These are phyloP conservation scores for Taenaris catops DNA, from an alignment of 2,888 invertebrate species.

Conservation along the genomic window DNA sequence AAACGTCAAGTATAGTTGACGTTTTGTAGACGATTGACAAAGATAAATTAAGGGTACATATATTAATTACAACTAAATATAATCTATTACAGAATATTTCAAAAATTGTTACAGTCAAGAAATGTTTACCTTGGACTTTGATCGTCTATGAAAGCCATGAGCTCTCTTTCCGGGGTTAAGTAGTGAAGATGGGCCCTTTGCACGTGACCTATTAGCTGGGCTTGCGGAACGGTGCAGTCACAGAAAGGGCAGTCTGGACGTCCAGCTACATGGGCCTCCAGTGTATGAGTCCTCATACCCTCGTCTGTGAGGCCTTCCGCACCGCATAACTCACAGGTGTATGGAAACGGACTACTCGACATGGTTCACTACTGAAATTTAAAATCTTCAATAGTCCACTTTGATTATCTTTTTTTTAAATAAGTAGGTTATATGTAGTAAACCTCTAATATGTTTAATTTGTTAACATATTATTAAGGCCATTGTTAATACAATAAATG, in stretches of 20 bases:
- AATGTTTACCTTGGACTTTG: constrained; percentile 75
- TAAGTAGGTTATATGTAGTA: no score
- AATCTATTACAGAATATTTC: no score
- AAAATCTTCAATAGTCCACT: neutral
- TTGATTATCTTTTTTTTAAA: no score
- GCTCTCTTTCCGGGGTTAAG: constrained; percentile 88
- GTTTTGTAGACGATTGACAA: no score
- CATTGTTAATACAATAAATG: no score
- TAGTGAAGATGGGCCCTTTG: constrained; percentile 92
- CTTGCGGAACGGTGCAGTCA: constrained; percentile 85
- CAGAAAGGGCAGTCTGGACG: constrained; percentile 91
- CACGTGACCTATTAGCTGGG: constrained; percentile 88
- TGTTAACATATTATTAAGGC: no score
- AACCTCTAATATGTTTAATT: no score
- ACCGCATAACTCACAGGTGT: constrained; percentile 92
- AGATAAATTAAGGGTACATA: no score
- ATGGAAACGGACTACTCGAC: constrained; percentile 70
- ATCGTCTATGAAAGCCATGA: constrained; percentile 89
- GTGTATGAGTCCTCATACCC: constrained; percentile 88
- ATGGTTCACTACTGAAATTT: constrained; percentile 31
- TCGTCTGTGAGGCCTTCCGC: constrained; percentile 89
- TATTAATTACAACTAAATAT: no score
- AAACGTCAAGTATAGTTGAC: no score
- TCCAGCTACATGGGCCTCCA: constrained; percentile 88
- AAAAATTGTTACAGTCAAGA: no score